Conservation (phyloP, 2,113 vertebrate genomes). For the Cryptomyrus ogoouensis region DNA sequence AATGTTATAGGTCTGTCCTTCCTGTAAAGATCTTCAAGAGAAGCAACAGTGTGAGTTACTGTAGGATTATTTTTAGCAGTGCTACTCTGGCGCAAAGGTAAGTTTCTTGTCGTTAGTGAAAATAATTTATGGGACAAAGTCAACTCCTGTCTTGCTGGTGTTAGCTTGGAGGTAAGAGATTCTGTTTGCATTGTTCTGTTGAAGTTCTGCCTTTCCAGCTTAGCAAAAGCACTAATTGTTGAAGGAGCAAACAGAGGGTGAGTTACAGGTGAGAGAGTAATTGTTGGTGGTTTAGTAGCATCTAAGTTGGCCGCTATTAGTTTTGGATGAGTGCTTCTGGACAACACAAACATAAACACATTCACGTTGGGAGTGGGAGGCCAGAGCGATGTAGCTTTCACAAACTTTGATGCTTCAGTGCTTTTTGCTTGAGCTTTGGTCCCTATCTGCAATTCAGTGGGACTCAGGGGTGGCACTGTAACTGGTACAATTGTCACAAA, state of each 20-base stretch:
- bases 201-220: slow-evolving; percentile 8
- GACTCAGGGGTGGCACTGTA: not conserved
- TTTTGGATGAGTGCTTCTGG: slow-evolving; percentile 11
- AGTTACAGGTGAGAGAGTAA: slow-evolving; percentile 15
- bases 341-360: slow-evolving; percentile 23
- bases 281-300: slow-evolving; percentile 12
- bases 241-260: slow-evolving; percentile 8
- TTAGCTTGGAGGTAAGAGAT: not conserved
- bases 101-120: slow-evolving; percentile 10
- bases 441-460: too few relatives aligned
- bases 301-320: not conserved
- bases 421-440: not conserved
- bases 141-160: not conserved
- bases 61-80: not conserved
- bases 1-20: not conserved
- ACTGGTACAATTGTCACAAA: not conserved
- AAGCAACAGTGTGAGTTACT: not conserved
- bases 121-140: slow-evolving; percentile 2
- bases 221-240: slow-evolving; percentile 16
- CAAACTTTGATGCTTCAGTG: slow-evolving; percentile 11
- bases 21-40: not conserved
- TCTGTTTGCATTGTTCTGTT: not conserved
- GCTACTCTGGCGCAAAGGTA: slow-evolving; percentile 1
- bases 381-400: slow-evolving; percentile 12
- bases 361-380: slow-evolving; percentile 12